Evolutionary conservation across 92 coral and sea anemone species (phyloP), one percentile per base, ranked within the genome.

Genomic region (Parazoanthus atlanticus): DNA sequence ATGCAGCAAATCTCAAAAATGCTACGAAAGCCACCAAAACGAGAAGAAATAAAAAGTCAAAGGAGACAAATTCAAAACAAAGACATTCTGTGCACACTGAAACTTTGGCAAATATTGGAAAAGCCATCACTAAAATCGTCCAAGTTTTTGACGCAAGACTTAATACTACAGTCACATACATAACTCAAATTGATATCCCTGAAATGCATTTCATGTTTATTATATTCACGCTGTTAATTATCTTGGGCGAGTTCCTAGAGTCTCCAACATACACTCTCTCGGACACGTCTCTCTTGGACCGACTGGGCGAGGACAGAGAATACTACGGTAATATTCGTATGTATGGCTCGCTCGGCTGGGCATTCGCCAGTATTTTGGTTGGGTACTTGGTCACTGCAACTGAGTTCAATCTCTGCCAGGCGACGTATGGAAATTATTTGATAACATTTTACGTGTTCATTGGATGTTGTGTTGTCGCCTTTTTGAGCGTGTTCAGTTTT

Each of bases 261-360:
- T 96, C 98, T 7, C 96, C 99, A 26, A 92, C 96, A 2, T 97
- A 88, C 81, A 90, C 98, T 7, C 92, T 97, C 0, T 96, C 99
- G 16, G 99, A 97, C 65, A 92, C 99, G 26, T 95, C 99, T 43
- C 93, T 96, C 76, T 94, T 97, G 9, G 91, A 93, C 70, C 90
- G 96, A 31, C 95, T 95, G 0, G 98, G 97, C 28, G 94, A 94
- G 23, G 96, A 94, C 23, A 92, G 94, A 49, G 89, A 86, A 25
- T 91, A 95, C 80, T 96, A 96, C 58, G 99, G 99, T 17, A 90
- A 94, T 30, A 93, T 93, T 47, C 91, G 99, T 29, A 76, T 95
- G 88, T 96, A 94, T 96, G 99, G 99, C 31, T 96, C 99, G 5
- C 89, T 94, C 15, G 99, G 99, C 41, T 96, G 99, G 99, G 98